These are phyloP conservation scores for Acomys russatus DNA, from an alignment of 2,797 vertebrate genomes.

Conservation along the genomic window DNA sequence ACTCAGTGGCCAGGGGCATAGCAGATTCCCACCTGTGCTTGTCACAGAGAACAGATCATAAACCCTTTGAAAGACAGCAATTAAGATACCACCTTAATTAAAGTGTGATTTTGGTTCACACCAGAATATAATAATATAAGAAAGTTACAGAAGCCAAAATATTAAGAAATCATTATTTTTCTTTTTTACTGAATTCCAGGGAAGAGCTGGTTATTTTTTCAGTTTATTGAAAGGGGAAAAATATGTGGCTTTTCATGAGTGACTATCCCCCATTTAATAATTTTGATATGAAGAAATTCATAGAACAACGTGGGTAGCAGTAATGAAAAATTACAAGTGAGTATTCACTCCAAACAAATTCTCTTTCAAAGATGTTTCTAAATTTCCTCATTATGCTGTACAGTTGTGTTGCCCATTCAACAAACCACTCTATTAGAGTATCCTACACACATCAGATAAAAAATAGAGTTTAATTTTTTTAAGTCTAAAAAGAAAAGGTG, in stretches of 20 bases:
- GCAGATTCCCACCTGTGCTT: background rate
- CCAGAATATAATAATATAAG: background rate
- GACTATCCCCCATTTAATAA: background rate
- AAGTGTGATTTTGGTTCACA: slow-evolving; percentile 59
- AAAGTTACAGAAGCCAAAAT: slow-evolving; percentile 69
- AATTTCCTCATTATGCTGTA: slow-evolving; percentile 56
- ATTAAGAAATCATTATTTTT: slow-evolving; percentile 57
- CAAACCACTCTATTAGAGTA: slow-evolving; percentile 41
- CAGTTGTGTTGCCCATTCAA: slow-evolving; percentile 56
- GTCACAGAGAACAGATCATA: slow-evolving; percentile 41
- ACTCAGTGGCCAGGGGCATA: slow-evolving; percentile 40
- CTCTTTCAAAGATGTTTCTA: slow-evolving; percentile 71
- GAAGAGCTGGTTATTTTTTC: slow-evolving; percentile 58
- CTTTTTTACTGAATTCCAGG: slow-evolving; percentile 53
- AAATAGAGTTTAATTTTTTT: slow-evolving; percentile 64
- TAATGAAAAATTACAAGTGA: slow-evolving; percentile 40
- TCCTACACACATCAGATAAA: slow-evolving; percentile 41
- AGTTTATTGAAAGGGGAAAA: background rate
- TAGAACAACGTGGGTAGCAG: slow-evolving; percentile 22
- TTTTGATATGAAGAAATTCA: slow-evolving; percentile 59
- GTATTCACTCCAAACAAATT: slow-evolving; percentile 28
- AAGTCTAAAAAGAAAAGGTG: slow-evolving; percentile 60
- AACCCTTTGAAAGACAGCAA: slow-evolving; percentile 45
- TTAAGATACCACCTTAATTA: slow-evolving; percentile 55
- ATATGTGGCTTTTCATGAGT: background rate